Conservation (phyloP, 2,113 vertebrate genomes). For the Heterocephalus glaber region DNA sequence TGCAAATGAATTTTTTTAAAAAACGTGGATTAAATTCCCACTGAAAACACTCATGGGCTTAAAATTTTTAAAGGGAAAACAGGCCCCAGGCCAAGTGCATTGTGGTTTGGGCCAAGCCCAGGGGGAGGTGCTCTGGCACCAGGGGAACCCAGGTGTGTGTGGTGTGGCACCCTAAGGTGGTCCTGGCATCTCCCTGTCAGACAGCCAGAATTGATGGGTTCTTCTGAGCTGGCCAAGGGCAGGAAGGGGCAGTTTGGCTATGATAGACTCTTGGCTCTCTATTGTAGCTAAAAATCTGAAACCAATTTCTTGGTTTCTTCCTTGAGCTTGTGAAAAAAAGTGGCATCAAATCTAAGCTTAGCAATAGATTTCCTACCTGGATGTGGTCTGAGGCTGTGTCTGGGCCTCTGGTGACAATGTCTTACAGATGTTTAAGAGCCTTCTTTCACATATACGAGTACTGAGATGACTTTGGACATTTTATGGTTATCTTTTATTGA, state of each 20-base stretch:
- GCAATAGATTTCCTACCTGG: too few species aligned
- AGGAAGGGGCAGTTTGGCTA: not conserved
- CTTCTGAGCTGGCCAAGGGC: not conserved
- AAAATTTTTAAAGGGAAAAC: slow-evolving; percentile 37
- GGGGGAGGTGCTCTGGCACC: not conserved
- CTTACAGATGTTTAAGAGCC: not conserved
- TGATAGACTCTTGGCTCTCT: not conserved
- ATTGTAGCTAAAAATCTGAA: not conserved
- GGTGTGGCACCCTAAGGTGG: not conserved
- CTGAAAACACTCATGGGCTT: slow-evolving; percentile 38
- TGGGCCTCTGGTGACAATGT: not conserved
- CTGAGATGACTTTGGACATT: not conserved
- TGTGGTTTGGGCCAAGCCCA: not conserved
- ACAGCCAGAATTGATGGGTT: not conserved
- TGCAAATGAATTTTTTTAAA: slow-evolving; percentile 58
- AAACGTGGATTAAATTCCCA: slow-evolving; percentile 56
- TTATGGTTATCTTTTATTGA: not conserved
- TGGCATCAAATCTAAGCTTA: not conserved
- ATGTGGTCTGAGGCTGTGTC: not conserved
- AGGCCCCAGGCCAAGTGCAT: not conserved
- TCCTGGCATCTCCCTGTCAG: not conserved
- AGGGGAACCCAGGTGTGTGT: not conserved
- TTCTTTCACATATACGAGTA: not conserved
- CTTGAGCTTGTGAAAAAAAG: not conserved
- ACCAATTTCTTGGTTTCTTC: not conserved